Conservation (phyloP, 2,888 invertebrate genomes). For the Tigriopus californicus region DNA sequence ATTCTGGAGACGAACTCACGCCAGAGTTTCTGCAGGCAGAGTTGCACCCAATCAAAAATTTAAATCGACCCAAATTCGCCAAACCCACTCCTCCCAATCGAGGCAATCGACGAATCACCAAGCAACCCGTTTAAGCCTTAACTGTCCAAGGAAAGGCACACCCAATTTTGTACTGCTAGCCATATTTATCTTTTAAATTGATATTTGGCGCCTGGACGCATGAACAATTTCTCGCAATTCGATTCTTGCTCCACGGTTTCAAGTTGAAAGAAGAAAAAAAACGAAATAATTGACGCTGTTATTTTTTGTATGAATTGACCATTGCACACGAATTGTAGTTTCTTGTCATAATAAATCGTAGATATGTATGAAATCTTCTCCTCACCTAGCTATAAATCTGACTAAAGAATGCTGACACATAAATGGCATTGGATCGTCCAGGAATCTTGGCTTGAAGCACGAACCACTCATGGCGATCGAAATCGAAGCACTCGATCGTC, state of each 20-base stretch:
- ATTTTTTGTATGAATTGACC: too few species aligned
- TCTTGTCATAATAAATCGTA: too few species aligned
- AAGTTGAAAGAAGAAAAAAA: too few species aligned
- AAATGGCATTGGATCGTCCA: neutral
- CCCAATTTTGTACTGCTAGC: too few species aligned
- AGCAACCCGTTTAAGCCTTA: slow-evolving; percentile 27
- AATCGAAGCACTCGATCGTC: neutral
- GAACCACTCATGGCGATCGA: neutral
- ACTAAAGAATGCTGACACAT: neutral
- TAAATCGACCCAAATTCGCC: slow-evolving; percentile 76
- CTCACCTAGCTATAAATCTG: neutral
- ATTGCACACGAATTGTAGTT: too few species aligned
- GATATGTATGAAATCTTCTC: too few species aligned
- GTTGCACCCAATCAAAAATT: slow-evolving; percentile 74
- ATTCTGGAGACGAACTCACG: slow-evolving; percentile 68
- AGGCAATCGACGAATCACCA: slow-evolving; percentile 73
- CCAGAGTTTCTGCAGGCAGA: slow-evolving; percentile 79
- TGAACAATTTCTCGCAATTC: too few species aligned
- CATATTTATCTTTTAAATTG: too few species aligned
- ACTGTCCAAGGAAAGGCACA: too few species aligned
- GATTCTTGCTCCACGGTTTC: too few species aligned
- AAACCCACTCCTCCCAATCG: slow-evolving; percentile 88
- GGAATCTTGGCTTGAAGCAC: neutral
- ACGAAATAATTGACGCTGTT: too few species aligned
- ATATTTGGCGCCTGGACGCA: too few species aligned